Base-by-base conservation (phyloP, 2,113 vertebrate genomes). In the Loxodonta africana region DNA sequence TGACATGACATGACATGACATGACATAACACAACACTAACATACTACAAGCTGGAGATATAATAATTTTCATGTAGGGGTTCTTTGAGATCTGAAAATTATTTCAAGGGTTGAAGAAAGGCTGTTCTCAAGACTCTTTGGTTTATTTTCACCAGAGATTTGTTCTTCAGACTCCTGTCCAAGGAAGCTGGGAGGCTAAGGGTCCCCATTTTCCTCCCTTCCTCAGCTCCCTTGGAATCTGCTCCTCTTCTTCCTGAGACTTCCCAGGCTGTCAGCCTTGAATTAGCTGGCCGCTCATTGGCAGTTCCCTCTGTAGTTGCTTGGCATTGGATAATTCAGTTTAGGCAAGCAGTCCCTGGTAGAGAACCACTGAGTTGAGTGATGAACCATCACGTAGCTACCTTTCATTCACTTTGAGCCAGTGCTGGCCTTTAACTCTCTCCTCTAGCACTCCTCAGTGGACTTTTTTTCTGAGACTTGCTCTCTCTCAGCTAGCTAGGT, bases 301-400 rank as follows among this genome's bases (percentile, higher is more conserved):
- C 93, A 80, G 26, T 28, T 67, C 28, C 21, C 53, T 91, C 46
- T 85, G 21, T 33, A 6, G 41, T 1, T 6, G 28, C 6, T 65
- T 57, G 63, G 37, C 20, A 30, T 62, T 73, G 23, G 4, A 6
- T 77, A 41, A 44, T 83, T 71, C 60, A 33, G 1, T 15, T 30
- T 78, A n/a, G 60, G 11, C 46, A 37, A 33, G 20, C 62, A 18
- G 8, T 3, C 46, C 8, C 30, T 30, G 17, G 48, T 12, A 62
- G 62, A 62, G 51, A 83, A 30, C 21, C 2, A 14, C 14, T 44
- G 8, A 48, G 80, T 20, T 8, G 26, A 4, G 1, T 18, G 48
- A 63, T 6, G 5, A 2, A 9, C 0, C 0, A 0, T 65, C 63
- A 8, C 21, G 85, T 21, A 26, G 37, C 28, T 80, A 57, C 23